phyloP scores from a whole-genome alignment of 2,888 invertebrate genomes.

The Leptinotarsa juncta region DNA sequence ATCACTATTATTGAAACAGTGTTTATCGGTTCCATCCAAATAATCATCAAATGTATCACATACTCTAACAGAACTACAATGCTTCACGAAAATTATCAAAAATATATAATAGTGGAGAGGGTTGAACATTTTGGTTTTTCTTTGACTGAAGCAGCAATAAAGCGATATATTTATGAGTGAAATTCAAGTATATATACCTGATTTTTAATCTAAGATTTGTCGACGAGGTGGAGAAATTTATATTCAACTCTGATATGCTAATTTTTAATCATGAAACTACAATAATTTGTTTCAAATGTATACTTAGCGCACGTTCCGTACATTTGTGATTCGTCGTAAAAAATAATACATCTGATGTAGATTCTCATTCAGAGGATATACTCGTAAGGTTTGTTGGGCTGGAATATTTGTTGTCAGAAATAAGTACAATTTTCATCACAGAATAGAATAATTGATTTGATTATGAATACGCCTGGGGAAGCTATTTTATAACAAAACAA shows the following conservation, averaged over 20 bases:
- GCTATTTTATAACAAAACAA: background rate
- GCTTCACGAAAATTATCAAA: background rate
- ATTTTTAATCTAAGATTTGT: no score
- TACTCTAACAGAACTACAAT: background rate
- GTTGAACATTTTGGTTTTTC: background rate
- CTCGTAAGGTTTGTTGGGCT: no score
- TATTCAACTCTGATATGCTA: background rate
- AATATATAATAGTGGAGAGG: background rate
- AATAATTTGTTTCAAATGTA: no score
- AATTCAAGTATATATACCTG: background rate
- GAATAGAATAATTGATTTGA: no score
- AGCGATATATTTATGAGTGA: background rate
- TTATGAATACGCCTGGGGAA: no score
- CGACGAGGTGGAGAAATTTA: no score
- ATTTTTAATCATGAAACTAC: background rate
- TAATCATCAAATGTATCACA: slow-evolving; percentile 18
- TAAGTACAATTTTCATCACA: background rate
- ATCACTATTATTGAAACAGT: slow-evolving; percentile 24
- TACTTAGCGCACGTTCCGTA: no score
- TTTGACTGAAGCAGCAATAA: background rate
- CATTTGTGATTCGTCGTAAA: no score
- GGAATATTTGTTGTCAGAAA: background rate
- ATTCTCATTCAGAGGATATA: no score
- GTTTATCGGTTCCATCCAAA: background rate
- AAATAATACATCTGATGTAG: no score